These are phyloP conservation scores for Miltochrista miniata DNA, from an alignment of 2,888 invertebrate genomes.

Conservation along the genomic window DNA sequence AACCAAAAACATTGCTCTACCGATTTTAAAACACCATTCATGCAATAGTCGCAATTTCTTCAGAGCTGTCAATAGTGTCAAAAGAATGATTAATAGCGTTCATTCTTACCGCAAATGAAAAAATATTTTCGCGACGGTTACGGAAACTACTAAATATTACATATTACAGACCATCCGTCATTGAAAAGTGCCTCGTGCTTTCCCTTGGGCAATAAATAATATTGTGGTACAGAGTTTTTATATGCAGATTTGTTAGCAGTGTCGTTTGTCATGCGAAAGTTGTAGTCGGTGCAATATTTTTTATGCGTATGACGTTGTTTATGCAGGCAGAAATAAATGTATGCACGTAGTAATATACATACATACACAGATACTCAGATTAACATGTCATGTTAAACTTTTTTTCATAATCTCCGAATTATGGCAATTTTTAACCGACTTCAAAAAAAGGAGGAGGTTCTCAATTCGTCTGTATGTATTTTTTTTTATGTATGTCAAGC, in stretches of 20 bases:
- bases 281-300: slow-evolving; percentile 4
- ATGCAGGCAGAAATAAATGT: not conserved
- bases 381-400: no score
- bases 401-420: no score
- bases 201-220: slow-evolving; percentile 17
- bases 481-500: no score
- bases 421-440: no score
- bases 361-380: no score
- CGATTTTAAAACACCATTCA: no score
- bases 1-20: no score
- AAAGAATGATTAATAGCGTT: slow-evolving; percentile 21
- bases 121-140: slow-evolving; percentile 16
- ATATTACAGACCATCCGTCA: slow-evolving; percentile 31
- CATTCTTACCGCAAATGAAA: slow-evolving; percentile 17
- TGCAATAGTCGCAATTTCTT: not conserved
- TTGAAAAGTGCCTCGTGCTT: slow-evolving; percentile 11
- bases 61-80: no score
- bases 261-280: slow-evolving; percentile 3
- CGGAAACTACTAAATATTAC: slow-evolving; percentile 13
- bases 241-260: slow-evolving; percentile 12
- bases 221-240: slow-evolving; percentile 11
- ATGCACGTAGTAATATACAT: no score
- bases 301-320: not conserved
- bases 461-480: no score
- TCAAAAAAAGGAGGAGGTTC: no score